Evolutionary conservation across 2,888 invertebrate genomes (phyloP).

Genomic region (Pocota personata): DNA sequence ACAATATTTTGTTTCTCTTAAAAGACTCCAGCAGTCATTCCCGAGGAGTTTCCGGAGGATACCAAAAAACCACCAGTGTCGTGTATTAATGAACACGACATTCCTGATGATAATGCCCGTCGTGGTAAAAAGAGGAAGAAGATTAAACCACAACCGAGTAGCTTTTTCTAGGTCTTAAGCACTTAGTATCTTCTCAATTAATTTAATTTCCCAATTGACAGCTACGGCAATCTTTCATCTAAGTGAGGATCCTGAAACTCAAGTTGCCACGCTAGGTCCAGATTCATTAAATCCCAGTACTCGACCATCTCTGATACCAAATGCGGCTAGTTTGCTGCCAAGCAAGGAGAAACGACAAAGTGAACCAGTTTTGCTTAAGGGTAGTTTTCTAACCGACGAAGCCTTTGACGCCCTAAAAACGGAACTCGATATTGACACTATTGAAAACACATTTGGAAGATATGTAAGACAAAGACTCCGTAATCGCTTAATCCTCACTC

Average conservation of each 20-base stretch:
- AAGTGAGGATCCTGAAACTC: conserved; percentile 88
- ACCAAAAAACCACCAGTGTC: conserved; percentile 75
- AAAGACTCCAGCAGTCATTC: conserved; percentile 51
- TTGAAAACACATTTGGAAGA: conserved; percentile 82
- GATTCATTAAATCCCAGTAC: conserved; percentile 88
- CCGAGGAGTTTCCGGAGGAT: conserved; percentile 71
- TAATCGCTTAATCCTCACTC: background rate
- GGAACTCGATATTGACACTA: conserved; percentile 80
- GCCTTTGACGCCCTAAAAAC: conserved; percentile 81
- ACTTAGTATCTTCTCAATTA: background rate
- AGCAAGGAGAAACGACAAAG: conserved; percentile 78
- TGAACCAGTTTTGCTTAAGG: conserved; percentile 81
- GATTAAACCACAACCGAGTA: conserved; percentile 78
- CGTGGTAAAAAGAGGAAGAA: conserved; percentile 85
- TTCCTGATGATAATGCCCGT: conserved; percentile 82
- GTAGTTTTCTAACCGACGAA: conserved; percentile 81
- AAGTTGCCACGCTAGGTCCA: conserved; percentile 86
- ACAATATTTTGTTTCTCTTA: background rate
- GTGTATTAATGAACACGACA: conserved; percentile 81
- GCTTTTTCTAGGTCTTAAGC: conserved; percentile 47
- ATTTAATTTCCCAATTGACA: conserved; percentile 5
- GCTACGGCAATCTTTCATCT: conserved; percentile 79
- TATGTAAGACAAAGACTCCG: conserved; percentile 77
- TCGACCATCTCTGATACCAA: conserved; percentile 86
- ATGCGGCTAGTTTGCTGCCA: conserved; percentile 77